phyloP scores from a whole-genome alignment of 1,140 invertebrate species.

The Sinonovacula constricta region DNA sequence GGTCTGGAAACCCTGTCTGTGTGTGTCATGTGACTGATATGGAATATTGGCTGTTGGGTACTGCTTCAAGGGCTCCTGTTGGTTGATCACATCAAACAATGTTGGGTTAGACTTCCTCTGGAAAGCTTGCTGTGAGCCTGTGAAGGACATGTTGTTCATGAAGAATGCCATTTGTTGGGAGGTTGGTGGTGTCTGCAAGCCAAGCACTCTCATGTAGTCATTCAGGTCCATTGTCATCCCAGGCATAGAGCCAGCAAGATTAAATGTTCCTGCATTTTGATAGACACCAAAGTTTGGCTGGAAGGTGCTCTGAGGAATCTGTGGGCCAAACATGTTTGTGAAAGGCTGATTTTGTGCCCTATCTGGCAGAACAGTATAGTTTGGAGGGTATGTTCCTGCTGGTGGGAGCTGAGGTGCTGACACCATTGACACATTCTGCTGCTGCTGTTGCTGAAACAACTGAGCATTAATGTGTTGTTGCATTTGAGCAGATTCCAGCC shows the following conservation, averaged over 20 bases:
- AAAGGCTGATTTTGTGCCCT: slow-evolving; percentile 12
- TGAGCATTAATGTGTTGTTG: slow-evolving; percentile 53
- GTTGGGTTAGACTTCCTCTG: slow-evolving; percentile 39
- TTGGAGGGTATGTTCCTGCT: slow-evolving; percentile 51
- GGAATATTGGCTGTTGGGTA: slow-evolving; percentile 7
- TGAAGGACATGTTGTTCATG: slow-evolving; percentile 34
- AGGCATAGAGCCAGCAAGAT: slow-evolving; percentile 43
- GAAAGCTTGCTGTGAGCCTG: slow-evolving; percentile 30
- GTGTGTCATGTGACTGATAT: slow-evolving; percentile 26
- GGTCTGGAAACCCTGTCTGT: slow-evolving; percentile 31
- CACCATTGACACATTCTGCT: slow-evolving; percentile 40
- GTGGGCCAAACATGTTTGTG: slow-evolving; percentile 34
- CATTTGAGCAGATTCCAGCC: slow-evolving; percentile 58
- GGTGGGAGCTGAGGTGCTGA: slow-evolving; percentile 52
- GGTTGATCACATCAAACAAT: slow-evolving; percentile 31
- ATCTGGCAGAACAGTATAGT: slow-evolving; percentile 47
- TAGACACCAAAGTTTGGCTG: slow-evolving; percentile 25
- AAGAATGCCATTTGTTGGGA: slow-evolving; percentile 48
- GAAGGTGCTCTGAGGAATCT: slow-evolving; percentile 42
- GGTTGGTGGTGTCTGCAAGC: slow-evolving; percentile 58
- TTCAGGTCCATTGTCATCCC: slow-evolving; percentile 61
- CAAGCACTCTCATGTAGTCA: slow-evolving; percentile 66
- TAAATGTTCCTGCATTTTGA: slow-evolving; percentile 28
- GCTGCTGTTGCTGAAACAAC: slow-evolving; percentile 53
- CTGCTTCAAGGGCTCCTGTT: slow-evolving; percentile 1